These are phyloP conservation scores for Hycleus cichorii DNA, from an alignment of 1,140 invertebrate genomes.

Conservation along the genomic window DNA sequence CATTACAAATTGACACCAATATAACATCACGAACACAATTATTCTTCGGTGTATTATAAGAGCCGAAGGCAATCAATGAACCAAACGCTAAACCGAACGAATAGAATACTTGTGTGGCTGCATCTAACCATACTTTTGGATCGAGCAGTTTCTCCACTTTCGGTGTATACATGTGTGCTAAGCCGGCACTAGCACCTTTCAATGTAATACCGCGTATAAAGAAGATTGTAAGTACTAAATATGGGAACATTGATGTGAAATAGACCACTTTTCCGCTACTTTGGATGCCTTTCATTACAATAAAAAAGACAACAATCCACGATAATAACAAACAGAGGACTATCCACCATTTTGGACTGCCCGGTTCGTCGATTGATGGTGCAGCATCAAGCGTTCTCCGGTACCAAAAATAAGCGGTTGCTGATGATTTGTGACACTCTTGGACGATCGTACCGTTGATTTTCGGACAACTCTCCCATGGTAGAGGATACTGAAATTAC, in stretches of 20 bases:
- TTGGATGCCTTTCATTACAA: constrained; percentile 97
- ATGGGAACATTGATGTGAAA: constrained; percentile 94
- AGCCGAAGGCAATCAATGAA: constrained; percentile 83
- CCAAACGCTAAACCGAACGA: constrained; percentile 90
- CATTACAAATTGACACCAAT: constrained; percentile 83
- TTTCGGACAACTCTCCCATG: constrained; percentile 75
- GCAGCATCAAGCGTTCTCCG: constrained; percentile 76
- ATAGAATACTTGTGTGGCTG: constrained; percentile 93
- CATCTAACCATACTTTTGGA: constrained; percentile 85
- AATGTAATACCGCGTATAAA: constrained; percentile 87
- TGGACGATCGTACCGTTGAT: constrained; percentile 61
- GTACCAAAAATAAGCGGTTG: constrained; percentile 88
- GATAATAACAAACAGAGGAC: constrained; percentile 84
- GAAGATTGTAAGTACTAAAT: constrained; percentile 90
- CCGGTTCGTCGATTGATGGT: constrained; percentile 72
- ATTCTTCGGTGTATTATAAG: constrained; percentile 84
- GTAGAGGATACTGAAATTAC: constrained; percentile 60
- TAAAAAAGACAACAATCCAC: constrained; percentile 93
- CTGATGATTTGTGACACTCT: constrained; percentile 75
- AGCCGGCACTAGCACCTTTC: constrained; percentile 78
- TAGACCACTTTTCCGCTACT: constrained; percentile 96
- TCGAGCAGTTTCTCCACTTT: constrained; percentile 75
- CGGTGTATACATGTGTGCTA: constrained; percentile 87
- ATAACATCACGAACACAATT: constrained; percentile 86
- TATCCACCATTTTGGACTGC: constrained; percentile 90